A percentile compares a stretch with the other conserved stretches of the same genome.
Conservation (phyloP, 1,140 invertebrate genomes). For the Temnothorax curvispinosus region DNA sequence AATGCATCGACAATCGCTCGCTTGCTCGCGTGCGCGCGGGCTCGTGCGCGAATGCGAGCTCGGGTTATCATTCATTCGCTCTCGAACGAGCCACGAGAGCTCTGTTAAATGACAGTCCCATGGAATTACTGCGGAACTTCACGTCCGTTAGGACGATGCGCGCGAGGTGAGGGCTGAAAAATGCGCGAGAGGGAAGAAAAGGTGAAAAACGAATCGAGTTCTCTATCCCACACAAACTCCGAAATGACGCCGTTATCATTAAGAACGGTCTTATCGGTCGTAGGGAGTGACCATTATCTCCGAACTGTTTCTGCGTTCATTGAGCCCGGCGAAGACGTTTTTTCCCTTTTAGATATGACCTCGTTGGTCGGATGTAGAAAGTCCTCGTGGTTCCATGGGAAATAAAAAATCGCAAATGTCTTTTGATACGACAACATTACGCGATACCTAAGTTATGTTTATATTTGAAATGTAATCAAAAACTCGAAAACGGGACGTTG, state of each 20-base stretch:
- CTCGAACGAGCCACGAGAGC: constrained; percentile 73
- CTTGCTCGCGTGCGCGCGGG: neutral
- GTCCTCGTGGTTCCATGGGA: constrained; percentile 30
- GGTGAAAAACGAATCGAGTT: constrained; percentile 47
- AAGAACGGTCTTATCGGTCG: constrained; percentile 59
- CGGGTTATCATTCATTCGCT: constrained; percentile 85
- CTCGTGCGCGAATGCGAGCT: constrained; percentile 24
- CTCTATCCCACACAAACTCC: constrained; percentile 57
- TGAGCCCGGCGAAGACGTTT: constrained; percentile 42
- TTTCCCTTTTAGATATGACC: constrained; percentile 40
- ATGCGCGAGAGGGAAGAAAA: constrained; percentile 49
- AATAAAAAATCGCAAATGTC: constrained; percentile 55
- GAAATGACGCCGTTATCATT: constrained; percentile 63
- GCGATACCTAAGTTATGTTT: neutral
- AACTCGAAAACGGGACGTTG: too few species aligned
- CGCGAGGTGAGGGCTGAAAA: constrained; percentile 45
- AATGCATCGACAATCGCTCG: constrained; percentile 66
- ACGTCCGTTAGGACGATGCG: constrained; percentile 49
- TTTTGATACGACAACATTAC: constrained; percentile 49
- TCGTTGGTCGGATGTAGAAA: constrained; percentile 42
- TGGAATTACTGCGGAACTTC: constrained; percentile 84
- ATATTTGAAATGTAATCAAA: too few species aligned
- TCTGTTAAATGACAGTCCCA: constrained; percentile 84
- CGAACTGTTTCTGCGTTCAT: constrained; percentile 46
- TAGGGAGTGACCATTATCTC: constrained; percentile 64